Evolutionary conservation across 2,797 vertebrate species (phyloP).

Genomic region (Onychomys torridus): DNA sequence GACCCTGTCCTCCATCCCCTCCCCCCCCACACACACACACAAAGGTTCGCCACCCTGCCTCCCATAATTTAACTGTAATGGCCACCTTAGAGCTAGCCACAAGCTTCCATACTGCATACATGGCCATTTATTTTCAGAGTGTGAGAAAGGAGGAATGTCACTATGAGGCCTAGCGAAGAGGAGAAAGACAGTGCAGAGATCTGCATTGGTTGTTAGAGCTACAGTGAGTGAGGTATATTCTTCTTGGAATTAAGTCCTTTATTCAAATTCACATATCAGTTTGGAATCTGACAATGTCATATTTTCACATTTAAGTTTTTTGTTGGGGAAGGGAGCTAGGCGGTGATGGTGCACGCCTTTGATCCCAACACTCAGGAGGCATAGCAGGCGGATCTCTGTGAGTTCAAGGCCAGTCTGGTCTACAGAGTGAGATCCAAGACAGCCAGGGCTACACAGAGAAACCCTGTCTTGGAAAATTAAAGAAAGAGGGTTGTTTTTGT

Average conservation of each 20-base stretch:
- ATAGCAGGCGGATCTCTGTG: neutral
- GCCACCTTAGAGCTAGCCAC: neutral
- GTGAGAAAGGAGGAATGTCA: neutral
- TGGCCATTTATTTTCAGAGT: neutral
- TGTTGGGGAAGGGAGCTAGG: neutral
- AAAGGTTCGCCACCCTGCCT: neutral
- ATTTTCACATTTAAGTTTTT: conserved; percentile 35
- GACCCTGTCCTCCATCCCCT: neutral
- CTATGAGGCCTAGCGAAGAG: neutral
- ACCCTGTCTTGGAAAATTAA: too few species aligned
- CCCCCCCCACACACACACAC: neutral
- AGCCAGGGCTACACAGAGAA: neutral
- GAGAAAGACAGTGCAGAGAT: neutral
- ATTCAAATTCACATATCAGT: neutral
- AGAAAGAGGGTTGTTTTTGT: neutral
- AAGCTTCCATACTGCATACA: neutral
- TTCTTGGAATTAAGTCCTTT: neutral
- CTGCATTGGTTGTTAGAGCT: neutral
- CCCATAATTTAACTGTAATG: neutral
- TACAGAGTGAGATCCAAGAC: neutral
- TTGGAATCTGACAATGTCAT: neutral
- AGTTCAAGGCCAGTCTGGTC: neutral
- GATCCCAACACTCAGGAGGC: neutral
- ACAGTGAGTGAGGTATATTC: neutral
- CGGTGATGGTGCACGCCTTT: neutral